phyloP scores from a whole-genome alignment of 2,888 invertebrate species.

The Troides oblongomaculatus region DNA sequence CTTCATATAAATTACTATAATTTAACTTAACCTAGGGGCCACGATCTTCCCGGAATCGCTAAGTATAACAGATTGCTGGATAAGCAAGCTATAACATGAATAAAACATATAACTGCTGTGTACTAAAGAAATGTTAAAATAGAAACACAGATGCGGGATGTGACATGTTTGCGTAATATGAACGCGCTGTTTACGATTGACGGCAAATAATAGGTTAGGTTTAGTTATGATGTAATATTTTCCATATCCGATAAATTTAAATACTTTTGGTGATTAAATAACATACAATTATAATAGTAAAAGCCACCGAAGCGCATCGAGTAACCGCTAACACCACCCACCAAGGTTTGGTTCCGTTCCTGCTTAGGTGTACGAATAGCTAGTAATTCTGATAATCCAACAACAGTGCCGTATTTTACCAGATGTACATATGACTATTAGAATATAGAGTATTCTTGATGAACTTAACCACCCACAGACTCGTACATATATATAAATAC shows the following conservation, averaged over 20 bases:
- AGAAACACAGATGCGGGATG: conserved; percentile 30
- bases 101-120: conserved; percentile 23
- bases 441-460: no score
- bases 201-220: conserved; percentile 24
- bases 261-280: background rate
- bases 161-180: conserved; percentile 27
- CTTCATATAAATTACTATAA: background rate
- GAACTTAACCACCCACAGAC: no score
- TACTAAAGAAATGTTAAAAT: conserved; percentile 30
- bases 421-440: no score
- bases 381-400: no score
- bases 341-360: no score
- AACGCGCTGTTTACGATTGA: conserved; percentile 27
- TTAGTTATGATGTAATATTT: conserved; percentile 15
- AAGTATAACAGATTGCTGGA: conserved; percentile 28
- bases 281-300: background rate
- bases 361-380: no score
- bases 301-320: no score
- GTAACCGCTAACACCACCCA: no score
- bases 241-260: background rate
- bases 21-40: conserved; percentile 3
- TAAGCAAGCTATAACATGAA: conserved; percentile 25
- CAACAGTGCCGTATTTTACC: no score
- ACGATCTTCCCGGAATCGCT: conserved; percentile 21
- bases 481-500: no score